Evolutionary conservation across 1,140 invertebrate species (phyloP), one percentile per base, ranked within the genome.

Genomic region (Metaphire vulgaris): DNA sequence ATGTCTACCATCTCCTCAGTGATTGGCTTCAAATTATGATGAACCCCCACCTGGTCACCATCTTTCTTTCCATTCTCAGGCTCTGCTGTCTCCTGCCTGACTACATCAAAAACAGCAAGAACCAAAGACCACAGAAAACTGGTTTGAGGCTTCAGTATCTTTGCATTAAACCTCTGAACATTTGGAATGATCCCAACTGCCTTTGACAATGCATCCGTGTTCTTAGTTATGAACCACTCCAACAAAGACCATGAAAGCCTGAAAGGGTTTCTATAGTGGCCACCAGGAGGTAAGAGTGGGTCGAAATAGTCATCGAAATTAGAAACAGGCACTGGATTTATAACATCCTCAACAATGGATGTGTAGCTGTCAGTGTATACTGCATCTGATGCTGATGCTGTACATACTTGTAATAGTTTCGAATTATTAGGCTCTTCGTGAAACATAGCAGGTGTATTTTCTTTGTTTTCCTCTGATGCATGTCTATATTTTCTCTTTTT

Each of bases 251-350:
- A 73, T 15, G 34, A 34, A 26, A 34, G 32, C 72, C 32, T 34
- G 33, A 34, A 41, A n/a, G 72, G 72, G n/a, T 41, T 73, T n/a
- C 41, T 26, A 1, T 73, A 34, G 34, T 31, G n/a, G 6, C n/a
- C 28, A 56, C 41, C 30, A 0, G 31, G 33, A 1, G 72, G 26
- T n/a, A 64, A 56, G 15, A 41, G 28, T 6, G 41, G 33, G 56
- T 73, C 72, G 56, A 73, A 73, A n/a, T 73, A 26, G 56, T 21
- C 33, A 34, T 73, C 72, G 26, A 73, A 73, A 30, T 73, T 73
- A 1, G 41, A 34, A 26, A 41, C 16, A 26, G 34, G 41, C 6
- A 31, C 32, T 34, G 28, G 14, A 31, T 34, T 73, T 28, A 34
- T 16, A 31, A 28, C 33, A 41, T 73, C 29, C 56, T 31, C 31